A percentile compares a stretch with the other conserved stretches of the same genome.
Conservation (phyloP, 1,140 invertebrate species). For the Plodia interpunctella region DNA sequence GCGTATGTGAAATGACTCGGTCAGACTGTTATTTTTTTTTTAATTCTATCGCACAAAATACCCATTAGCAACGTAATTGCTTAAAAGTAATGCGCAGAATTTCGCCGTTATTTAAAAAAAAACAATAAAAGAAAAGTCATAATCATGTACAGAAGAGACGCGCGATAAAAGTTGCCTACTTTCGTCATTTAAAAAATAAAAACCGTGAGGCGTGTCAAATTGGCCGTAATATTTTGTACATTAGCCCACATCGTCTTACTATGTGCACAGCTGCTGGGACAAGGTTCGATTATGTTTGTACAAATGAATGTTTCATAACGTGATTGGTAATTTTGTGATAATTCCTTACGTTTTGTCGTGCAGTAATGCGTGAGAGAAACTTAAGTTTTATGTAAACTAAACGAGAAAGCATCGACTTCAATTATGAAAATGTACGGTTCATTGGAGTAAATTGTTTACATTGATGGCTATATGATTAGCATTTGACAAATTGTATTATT, state of each 20-base stretch:
- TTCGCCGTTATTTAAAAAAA: background rate
- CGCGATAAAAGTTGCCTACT: constrained; percentile 1
- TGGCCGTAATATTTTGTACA: background rate
- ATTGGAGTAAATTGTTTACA: background rate
- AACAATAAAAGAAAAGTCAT: background rate
- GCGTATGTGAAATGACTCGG: too few species aligned
- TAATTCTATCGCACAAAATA: too few species aligned
- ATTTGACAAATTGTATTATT: background rate
- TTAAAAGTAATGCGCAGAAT: too few species aligned
- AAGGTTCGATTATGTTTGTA: constrained; percentile 1
- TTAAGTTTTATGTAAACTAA: background rate
- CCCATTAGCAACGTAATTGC: too few species aligned
- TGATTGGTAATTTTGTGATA: constrained; percentile 4
- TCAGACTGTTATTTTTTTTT: too few species aligned
- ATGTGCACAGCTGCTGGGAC: background rate
- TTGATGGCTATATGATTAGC: background rate
- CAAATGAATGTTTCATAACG: background rate
- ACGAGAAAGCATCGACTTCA: background rate
- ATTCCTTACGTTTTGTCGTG: background rate
- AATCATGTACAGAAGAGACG: background rate
- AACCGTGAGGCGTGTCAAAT: background rate
- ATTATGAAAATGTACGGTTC: background rate
- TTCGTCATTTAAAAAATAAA: background rate
- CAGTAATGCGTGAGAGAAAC: background rate
- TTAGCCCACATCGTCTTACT: background rate